Conservation (phyloP, 1,140 invertebrate genomes). For the Platorchestia sp. region DNA sequence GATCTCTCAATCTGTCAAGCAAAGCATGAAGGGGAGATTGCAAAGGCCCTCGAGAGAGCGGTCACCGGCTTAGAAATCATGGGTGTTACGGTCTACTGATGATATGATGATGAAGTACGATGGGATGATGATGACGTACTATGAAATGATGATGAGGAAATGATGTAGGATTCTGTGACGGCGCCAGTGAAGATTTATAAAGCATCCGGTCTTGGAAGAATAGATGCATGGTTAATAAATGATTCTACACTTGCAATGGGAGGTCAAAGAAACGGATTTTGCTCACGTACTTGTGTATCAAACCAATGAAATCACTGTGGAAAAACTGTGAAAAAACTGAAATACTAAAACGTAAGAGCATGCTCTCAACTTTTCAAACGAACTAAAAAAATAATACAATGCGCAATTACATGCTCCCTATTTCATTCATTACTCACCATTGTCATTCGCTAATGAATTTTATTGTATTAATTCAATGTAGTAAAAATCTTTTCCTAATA, state of each 20-base stretch:
- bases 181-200: not conserved
- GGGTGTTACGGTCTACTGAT: not conserved
- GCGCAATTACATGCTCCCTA: not conserved
- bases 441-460: not conserved
- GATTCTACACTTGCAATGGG: not conserved
- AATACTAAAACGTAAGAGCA: not conserved
- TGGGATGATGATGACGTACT: not conserved
- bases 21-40: not conserved
- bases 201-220: not conserved
- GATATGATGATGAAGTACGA: slow-evolving; percentile 19
- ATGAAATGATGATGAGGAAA: not conserved
- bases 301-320: not conserved
- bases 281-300: not conserved
- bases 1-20: not conserved
- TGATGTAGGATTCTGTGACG: not conserved
- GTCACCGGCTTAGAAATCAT: slow-evolving; percentile 3
- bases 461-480: not conserved
- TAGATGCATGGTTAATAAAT: not conserved
- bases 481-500: not conserved
- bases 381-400: not conserved
- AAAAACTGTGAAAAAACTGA: too few relatives aligned
- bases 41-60: slow-evolving; percentile 11
- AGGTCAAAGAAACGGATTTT: not conserved
- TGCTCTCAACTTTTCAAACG: not conserved
- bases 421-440: not conserved